Evolutionary conservation across 2,113 vertebrate species (phyloP).

Genomic region (Salvelinus fontinalis): DNA sequence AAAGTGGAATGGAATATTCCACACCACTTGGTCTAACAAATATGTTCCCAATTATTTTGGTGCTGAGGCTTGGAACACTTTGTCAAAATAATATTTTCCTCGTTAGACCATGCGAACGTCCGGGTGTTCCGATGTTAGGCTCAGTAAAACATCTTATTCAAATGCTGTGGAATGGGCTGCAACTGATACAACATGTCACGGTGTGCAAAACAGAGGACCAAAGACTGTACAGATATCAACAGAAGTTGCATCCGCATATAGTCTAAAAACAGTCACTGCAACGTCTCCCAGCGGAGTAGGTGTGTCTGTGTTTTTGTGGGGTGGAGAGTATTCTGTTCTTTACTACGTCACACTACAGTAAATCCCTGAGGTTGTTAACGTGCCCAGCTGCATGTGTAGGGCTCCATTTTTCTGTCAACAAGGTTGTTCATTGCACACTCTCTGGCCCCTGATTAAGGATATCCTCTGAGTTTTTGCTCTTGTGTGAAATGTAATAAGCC

Average conservation of each 20-base stretch:
- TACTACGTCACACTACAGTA: conserved; percentile 33
- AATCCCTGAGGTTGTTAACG: conserved; percentile 76
- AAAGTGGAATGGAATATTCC: background rate
- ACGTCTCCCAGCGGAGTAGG: background rate
- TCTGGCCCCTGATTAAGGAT: conserved; percentile 79
- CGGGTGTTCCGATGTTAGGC: conserved; percentile 10
- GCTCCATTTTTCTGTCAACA: conserved; percentile 78
- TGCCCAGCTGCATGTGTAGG: conserved; percentile 64
- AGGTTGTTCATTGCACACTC: conserved; percentile 76
- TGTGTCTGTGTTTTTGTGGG: background rate
- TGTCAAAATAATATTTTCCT: conserved; percentile 14
- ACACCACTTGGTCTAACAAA: background rate
- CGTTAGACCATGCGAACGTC: conserved; percentile 28
- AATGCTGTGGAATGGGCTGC: conserved; percentile 15
- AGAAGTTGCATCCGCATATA: background rate
- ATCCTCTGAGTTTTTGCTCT: conserved; percentile 78
- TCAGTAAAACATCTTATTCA: conserved; percentile 23
- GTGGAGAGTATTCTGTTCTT: conserved; percentile 8
- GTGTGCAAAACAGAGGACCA: conserved; percentile 6
- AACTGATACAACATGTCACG: conserved; percentile 12
- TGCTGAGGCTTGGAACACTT: background rate
- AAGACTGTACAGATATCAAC: background rate
- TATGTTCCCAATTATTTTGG: conserved; percentile 8
- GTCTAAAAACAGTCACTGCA: background rate
- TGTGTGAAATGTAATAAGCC: conserved; percentile 66